Base-by-base conservation (phyloP, 1,140 invertebrate genomes). In the Drosophila novamexicana region DNA sequence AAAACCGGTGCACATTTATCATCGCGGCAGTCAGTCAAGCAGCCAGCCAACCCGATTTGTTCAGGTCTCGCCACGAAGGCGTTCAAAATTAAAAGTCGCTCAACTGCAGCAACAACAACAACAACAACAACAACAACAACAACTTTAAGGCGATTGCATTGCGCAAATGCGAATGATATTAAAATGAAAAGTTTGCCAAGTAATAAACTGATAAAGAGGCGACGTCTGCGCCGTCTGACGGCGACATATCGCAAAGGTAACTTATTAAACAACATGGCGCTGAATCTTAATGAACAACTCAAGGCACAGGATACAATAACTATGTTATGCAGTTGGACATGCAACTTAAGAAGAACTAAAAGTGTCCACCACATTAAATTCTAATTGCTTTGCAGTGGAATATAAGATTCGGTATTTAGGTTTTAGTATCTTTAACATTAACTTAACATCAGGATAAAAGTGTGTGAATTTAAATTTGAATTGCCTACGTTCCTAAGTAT, bases 131-230 rank as follows among this genome's bases (percentile, higher is more conserved):
- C 36, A 69, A 54, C 67, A 61, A 54, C 36, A 69, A 45, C 72
- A 54, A 42, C 57, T 52, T 69, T 69, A 62, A 69, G 59, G 59
- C 65, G 57, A 74, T 69, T 81, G 85, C 81, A 86, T 90, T 90
- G 86, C 86, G 79, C 85, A 90, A 86, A 90, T 86, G 79, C 82
- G 79, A 86, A 80, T 77, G 82, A 90, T 90, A 86, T 83, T 83
- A 90, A 90, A 90, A 86, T 86, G 83, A 90, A 86, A 90, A 90
- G 81, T 90, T 85, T 85, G 69, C 81, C 81, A 90, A 90, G 86
- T 86, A 90, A 90, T 90, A 90, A 90, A 90, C 86, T 90, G 86
- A 90, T 90, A 90, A 86, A 90, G 86, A 82, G 85, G 79, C 86
- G 79, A 85, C 86, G 86, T 81, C 76, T 81, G 77, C 74, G 81